Conservation (phyloP, 2,113 vertebrate genomes). For the Paedocypris sp. region DNA sequence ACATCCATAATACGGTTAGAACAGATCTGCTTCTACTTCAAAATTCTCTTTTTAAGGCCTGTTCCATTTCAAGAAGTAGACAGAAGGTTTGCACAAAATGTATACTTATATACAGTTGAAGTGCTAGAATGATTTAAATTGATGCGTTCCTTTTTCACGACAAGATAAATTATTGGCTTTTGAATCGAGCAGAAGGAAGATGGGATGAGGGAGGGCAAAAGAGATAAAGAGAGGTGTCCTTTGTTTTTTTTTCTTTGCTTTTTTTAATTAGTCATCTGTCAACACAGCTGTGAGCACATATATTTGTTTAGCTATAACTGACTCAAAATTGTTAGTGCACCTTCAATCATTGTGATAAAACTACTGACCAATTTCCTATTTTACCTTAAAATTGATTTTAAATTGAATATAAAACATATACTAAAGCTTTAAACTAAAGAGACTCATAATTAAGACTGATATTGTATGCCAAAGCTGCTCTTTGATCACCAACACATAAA, state of each 20-base stretch:
- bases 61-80: constrained; percentile 39
- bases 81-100: constrained; percentile 49
- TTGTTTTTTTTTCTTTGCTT: constrained; percentile 12
- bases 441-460: too few species aligned
- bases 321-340: constrained; percentile 6
- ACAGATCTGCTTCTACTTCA: constrained; percentile 57
- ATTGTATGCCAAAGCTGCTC: too few species aligned
- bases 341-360: constrained; percentile 9
- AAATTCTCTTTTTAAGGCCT: too few species aligned
- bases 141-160: too few species aligned
- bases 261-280: constrained; percentile 25
- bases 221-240: constrained; percentile 21
- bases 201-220: constrained; percentile 15
- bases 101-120: constrained; percentile 47
- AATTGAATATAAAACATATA: too few species aligned
- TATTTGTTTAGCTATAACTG: constrained; percentile 15
- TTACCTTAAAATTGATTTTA: too few species aligned
- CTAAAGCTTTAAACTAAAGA: too few species aligned
- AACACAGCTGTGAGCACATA: constrained; percentile 22
- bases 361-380: too few species aligned
- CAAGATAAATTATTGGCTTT: constrained; percentile 44
- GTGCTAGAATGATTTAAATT: too few species aligned
- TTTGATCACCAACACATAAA: too few species aligned
- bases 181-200: not conserved
- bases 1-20: constrained; percentile 59